phyloP scores from a whole-genome alignment of 2,113 vertebrate genomes.

The Suncus etruscus region DNA sequence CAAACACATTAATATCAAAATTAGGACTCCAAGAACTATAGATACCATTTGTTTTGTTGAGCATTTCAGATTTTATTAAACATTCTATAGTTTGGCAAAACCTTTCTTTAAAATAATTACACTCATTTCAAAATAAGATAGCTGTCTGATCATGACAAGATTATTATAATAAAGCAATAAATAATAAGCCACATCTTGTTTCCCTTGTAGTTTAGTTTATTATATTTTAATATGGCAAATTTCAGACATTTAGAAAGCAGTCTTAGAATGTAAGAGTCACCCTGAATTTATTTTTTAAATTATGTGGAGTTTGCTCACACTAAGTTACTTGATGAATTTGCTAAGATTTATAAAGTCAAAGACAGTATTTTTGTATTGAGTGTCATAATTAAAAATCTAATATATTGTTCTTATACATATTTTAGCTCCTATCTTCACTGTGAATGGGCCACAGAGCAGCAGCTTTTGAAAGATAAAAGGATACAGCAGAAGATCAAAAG shows the following conservation, averaged over 20 bases:
- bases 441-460: conserved; percentile 98
- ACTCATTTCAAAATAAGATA: conserved; percentile 17
- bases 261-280: background rate
- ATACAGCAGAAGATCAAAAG: conserved; percentile 99
- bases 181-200: conserved; percentile 6
- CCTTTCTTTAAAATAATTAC: conserved; percentile 44
- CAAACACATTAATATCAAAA: conserved; percentile 44
- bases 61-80: conserved; percentile 22
- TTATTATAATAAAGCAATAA: conserved; percentile 42
- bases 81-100: background rate
- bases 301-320: background rate
- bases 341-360: conserved; percentile 49
- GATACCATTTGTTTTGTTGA: background rate
- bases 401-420: conserved; percentile 76
- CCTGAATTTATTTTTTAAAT: conserved; percentile 46
- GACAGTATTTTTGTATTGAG: conserved; percentile 11
- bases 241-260: background rate
- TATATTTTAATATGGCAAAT: background rate
- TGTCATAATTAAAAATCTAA: conserved; percentile 62
- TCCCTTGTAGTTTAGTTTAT: background rate
- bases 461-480: conserved; percentile 98
- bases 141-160: conserved; percentile 47
- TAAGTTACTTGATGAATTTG: background rate
- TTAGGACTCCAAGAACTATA: conserved; percentile 27
- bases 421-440: conserved; percentile 98